phyloP scores from a whole-genome alignment of 1,140 invertebrate species.

The Drepana arcuata region DNA sequence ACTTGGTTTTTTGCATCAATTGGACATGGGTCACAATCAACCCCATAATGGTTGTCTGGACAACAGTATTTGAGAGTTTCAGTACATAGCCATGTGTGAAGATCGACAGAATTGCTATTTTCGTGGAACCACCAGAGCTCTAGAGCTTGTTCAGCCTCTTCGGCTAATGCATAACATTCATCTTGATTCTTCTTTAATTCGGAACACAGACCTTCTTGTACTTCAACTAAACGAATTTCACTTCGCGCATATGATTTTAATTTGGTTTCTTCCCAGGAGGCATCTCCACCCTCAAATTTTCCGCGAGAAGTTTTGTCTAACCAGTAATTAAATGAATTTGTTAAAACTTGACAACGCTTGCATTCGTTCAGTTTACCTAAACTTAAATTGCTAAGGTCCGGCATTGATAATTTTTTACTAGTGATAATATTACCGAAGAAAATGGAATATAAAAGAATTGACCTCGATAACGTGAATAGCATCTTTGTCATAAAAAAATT shows the following conservation, averaged over 20 bases:
- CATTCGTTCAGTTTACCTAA: slow-evolving; percentile 32
- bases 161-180: slow-evolving; percentile 89
- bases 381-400: neutral
- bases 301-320: slow-evolving; percentile 89
- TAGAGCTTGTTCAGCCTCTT: slow-evolving; percentile 85
- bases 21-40: slow-evolving; percentile 85
- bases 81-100: slow-evolving; percentile 89
- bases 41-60: slow-evolving; percentile 88
- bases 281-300: slow-evolving; percentile 97
- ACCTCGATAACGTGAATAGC: too few species aligned
- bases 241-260: slow-evolving; percentile 90
- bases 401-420: slow-evolving; percentile 8
- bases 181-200: slow-evolving; percentile 72
- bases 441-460: slow-evolving; percentile 8
- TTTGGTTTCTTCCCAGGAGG: slow-evolving; percentile 97
- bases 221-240: slow-evolving; percentile 93
- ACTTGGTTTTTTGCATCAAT: slow-evolving; percentile 80
- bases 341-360: slow-evolving; percentile 39
- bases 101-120: slow-evolving; percentile 76
- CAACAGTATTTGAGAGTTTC: slow-evolving; percentile 88
- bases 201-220: slow-evolving; percentile 88
- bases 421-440: slow-evolving; percentile 7
- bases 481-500: too few species aligned
- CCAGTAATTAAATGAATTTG: slow-evolving; percentile 53
- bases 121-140: slow-evolving; percentile 94